phyloP scores from a whole-genome alignment of 2,888 invertebrate genomes.

The Drosophila neutralis region DNA sequence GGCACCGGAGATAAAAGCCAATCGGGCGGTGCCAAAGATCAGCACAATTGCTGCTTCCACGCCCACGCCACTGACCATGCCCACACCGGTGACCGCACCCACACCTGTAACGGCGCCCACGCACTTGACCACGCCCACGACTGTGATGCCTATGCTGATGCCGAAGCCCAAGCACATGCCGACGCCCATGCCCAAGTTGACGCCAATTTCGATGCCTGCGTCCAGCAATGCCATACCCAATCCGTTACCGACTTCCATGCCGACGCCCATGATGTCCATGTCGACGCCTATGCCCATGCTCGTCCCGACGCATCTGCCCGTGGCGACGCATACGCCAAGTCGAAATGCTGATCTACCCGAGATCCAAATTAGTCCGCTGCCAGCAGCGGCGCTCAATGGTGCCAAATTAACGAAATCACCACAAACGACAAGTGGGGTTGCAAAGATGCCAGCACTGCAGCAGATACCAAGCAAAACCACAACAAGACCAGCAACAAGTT shows the following conservation, averaged over 20 bases:
- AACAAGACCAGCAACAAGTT: background rate
- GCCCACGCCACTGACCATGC: slow-evolving; percentile 3
- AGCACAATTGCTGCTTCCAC: background rate
- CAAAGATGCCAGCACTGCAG: slow-evolving; percentile 25
- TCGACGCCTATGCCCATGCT: background rate
- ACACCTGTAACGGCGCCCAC: background rate
- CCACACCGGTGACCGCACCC: slow-evolving; percentile 1
- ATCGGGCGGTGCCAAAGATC: background rate
- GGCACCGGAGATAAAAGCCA: background rate
- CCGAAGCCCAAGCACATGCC: slow-evolving; percentile 10
- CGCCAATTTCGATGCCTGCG: background rate
- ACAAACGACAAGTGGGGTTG: slow-evolving; percentile 1
- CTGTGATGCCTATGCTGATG: slow-evolving; percentile 10
- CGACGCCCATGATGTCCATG: slow-evolving; percentile 3
- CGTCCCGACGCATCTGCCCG: background rate
- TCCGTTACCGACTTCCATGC: background rate
- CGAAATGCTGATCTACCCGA: slow-evolving; percentile 17
- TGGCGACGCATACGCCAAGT: slow-evolving; percentile 1
- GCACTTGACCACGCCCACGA: slow-evolving; percentile 8
- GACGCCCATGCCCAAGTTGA: slow-evolving; percentile 1
- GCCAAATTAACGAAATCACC: slow-evolving; percentile 22
- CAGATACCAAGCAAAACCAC: background rate
- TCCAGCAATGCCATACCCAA: background rate
- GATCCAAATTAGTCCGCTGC: slow-evolving; percentile 27
- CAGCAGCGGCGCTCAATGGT: slow-evolving; percentile 27